phyloP scores from a whole-genome alignment of 2,113 vertebrate genomes.

The Caranx melampygus region DNA sequence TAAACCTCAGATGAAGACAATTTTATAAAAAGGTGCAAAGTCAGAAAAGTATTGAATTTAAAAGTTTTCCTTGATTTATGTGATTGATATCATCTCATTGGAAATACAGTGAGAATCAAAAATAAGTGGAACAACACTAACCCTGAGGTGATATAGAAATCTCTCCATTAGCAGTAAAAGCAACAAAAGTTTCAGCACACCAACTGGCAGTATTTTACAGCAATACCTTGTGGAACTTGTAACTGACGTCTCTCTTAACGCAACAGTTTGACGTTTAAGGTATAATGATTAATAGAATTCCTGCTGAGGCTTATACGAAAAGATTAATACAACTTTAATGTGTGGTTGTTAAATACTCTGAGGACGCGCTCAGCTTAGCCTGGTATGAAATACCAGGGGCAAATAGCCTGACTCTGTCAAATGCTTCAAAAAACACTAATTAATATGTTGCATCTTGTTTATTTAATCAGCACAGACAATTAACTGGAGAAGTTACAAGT shows the following conservation, averaged over 20 bases:
- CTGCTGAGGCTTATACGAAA: background rate
- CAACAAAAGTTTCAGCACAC: background rate
- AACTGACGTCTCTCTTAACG: too few relatives aligned
- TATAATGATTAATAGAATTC: background rate
- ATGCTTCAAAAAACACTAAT: background rate
- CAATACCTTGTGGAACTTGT: too few relatives aligned
- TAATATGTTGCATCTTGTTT: background rate
- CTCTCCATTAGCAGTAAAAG: background rate
- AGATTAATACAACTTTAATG: background rate
- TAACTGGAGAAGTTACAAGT: background rate
- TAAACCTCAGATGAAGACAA: constrained; percentile 30
- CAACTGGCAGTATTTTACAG: background rate
- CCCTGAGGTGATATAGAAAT: background rate
- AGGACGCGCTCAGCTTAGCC: background rate
- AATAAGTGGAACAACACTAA: background rate
- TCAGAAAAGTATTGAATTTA: background rate
- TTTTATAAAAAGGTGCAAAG: background rate
- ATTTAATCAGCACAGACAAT: background rate
- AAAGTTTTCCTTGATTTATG: background rate
- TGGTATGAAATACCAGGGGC: background rate
- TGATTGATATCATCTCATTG: background rate
- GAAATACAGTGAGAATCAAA: background rate
- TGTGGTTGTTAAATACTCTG: background rate
- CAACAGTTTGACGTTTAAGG: background rate
- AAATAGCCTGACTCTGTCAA: background rate